Conservation (phyloP, 2,888 invertebrate genomes). For the Diloba caeruleocephala region DNA sequence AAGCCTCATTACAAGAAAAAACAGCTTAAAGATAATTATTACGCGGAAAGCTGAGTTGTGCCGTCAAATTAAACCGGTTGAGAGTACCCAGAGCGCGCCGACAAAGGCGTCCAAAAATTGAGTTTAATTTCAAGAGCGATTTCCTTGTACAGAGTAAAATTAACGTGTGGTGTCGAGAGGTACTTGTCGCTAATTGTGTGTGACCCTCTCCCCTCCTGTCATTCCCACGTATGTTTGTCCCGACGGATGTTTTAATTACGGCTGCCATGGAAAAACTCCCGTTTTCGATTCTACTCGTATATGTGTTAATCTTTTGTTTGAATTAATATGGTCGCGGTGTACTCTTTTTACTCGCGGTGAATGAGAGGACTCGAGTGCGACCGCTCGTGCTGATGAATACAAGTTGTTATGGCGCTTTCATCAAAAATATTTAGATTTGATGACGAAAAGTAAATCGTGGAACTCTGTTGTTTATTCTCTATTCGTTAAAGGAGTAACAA, state of each 20-base stretch:
- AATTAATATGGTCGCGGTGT: slow-evolving; percentile 64
- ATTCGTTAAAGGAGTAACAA: not conserved
- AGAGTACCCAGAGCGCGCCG: slow-evolving; percentile 54
- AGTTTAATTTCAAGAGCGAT: slow-evolving; percentile 78
- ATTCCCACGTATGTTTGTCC: slow-evolving; percentile 58
- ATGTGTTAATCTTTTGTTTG: slow-evolving; percentile 68
- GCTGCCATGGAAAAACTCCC: slow-evolving; percentile 63
- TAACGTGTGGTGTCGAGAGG: slow-evolving; percentile 73
- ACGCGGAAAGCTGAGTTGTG: slow-evolving; percentile 61
- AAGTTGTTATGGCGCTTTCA: slow-evolving; percentile 47
- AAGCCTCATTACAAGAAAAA: slow-evolving; percentile 54
- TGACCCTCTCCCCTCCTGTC: slow-evolving; percentile 67
- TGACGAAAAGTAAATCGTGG: slow-evolving; percentile 19
- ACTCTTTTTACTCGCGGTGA: slow-evolving; percentile 62
- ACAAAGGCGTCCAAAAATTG: slow-evolving; percentile 67
- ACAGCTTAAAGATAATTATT: slow-evolving; percentile 68
- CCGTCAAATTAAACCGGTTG: slow-evolving; percentile 69
- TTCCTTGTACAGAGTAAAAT: slow-evolving; percentile 73
- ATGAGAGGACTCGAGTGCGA: slow-evolving; percentile 58
- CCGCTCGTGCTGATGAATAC: slow-evolving; percentile 47
- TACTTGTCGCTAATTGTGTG: slow-evolving; percentile 81
- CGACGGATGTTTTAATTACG: slow-evolving; percentile 69
- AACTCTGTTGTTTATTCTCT: slow-evolving; percentile 7
- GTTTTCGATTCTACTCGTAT: slow-evolving; percentile 68
- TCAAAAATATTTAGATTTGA: slow-evolving; percentile 43